Conservation (phyloP, 2,888 invertebrate species). For the Cheilosia grossa region DNA sequence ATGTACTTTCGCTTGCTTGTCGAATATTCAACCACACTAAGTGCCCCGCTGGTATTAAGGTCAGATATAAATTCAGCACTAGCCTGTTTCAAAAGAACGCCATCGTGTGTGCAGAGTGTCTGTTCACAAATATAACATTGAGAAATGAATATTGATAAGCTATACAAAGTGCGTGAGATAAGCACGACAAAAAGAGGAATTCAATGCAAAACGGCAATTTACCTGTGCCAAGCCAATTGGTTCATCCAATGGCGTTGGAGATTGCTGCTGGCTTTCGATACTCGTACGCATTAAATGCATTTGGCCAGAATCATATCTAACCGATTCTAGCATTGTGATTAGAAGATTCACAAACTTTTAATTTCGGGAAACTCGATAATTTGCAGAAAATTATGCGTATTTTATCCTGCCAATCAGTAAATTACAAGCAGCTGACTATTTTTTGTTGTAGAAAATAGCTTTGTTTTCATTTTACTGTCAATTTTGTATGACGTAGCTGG, state of each 20-base stretch:
- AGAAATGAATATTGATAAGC: slow-evolving; percentile 1
- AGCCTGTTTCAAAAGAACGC: slow-evolving; percentile 89
- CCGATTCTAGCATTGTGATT: slow-evolving; percentile 64
- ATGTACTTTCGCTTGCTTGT: slow-evolving; percentile 85
- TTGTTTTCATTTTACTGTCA: slow-evolving; percentile 72
- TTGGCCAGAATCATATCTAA: slow-evolving; percentile 60
- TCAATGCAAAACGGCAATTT: slow-evolving; percentile 7
- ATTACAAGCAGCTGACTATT: slow-evolving; percentile 71
- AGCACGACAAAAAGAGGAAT: slow-evolving; percentile 5
- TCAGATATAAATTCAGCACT: slow-evolving; percentile 86
- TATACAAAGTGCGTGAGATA: background rate
- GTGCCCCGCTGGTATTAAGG: slow-evolving; percentile 85
- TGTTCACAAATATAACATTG: slow-evolving; percentile 78
- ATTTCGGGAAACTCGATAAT: slow-evolving; percentile 31
- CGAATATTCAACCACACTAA: slow-evolving; percentile 82
- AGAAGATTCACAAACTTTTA: slow-evolving; percentile 36
- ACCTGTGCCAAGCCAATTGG: slow-evolving; percentile 62
- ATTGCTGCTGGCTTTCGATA: slow-evolving; percentile 61
- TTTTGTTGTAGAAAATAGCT: slow-evolving; percentile 71
- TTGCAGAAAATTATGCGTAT: slow-evolving; percentile 34
- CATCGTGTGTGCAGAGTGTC: slow-evolving; percentile 92
- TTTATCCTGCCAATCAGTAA: slow-evolving; percentile 60
- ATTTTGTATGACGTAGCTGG: slow-evolving; percentile 59
- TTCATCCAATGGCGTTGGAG: slow-evolving; percentile 64
- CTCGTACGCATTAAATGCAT: slow-evolving; percentile 60